Base-by-base conservation (phyloP, 2,113 vertebrate species). In the Hypocryptadius cinnamomeus region DNA sequence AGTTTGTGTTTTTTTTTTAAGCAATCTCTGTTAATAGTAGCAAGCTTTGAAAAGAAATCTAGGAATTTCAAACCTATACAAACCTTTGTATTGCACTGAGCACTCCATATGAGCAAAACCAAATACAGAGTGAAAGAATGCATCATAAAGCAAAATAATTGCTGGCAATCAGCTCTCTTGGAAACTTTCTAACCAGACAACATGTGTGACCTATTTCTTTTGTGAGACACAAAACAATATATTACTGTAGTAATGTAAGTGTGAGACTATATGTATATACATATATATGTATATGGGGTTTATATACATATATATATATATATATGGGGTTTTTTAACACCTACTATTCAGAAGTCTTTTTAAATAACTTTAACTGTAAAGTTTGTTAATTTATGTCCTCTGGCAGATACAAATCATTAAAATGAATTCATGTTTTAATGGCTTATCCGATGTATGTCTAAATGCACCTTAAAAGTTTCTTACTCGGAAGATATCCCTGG, bases 391-490 rank as follows among this genome's bases (percentile, higher is more conserved):
- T 97, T 96, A 95, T 80, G 82, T 91, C 87, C 33, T 96, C 61
- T 97, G 91, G 73, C 89, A 95, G 91, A 96, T 94, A 95, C 73
- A 94, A 97, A 96, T 96, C 27, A 95, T 97, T 97, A 95, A 95
- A 96, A 97, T 91, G 18, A 94, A 96, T 95, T 90, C 13, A 93
- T 91, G 35, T 92, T 97, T 96, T 95, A 95, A 95, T 97, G 80
- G 60, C 53, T 96, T 97, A 93, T 73, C 91, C 61, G 64, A 70
- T 95, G 92, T 93, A 80, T 86, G 93, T 95, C 66, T 97, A 96
- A 96, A 89, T 95, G 82, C 47, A 69, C 56, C 89, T 89, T 94
- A 87, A 83, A 95, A 94, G n/a, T 97, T 95, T 83, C 53, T 73
- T 84, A 79, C 42, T 74, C 69, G 64, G 56, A 94, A 79, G 71